Base-by-base conservation (phyloP, 2,888 invertebrate genomes). In the Glaucopsyche alexis region DNA sequence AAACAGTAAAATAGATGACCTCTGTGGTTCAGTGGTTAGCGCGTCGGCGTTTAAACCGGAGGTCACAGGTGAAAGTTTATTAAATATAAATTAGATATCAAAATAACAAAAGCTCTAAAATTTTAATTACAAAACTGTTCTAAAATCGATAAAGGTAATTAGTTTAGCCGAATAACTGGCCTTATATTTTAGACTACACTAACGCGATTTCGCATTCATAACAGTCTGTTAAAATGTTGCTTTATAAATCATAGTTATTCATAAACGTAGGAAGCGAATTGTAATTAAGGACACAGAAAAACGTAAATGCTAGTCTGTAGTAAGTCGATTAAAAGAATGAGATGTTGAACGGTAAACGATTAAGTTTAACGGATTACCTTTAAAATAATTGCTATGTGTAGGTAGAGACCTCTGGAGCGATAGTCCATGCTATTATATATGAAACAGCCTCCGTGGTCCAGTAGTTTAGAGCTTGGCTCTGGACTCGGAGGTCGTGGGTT, bases 231-330 rank as follows among this genome's bases (percentile, higher is more conserved):
- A 60, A 60, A 60, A 6, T 60, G 60, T 60, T 29, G 38, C 60
- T 60, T 3, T 29, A 60, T 38, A 60, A 60, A 60, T 60, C 60
- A 60, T 60, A 60, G 38, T 38, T 60, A 29, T 38, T 60, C 29
- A 60, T 60, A 29, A 60, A 60, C 29, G 60, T 60, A 60, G 60
- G 60, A 60, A 38, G 60, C 60, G 60, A 19, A 60, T 60, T 60
- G 60, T 60, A 60, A 60, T 60, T 29, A 60, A 60, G 60, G 60
- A 60, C 60, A 38, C 13, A 60, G 16, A 52, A 60, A 60, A 60
- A 60, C 11, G 29, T 60, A 60, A 60, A 60, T 13, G 38, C 29
- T 13, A 38, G 29, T 29, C 7, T 16, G 7, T 60, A 13, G 19
- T 29, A 29, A 29, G 29, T 60, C 60, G 11, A 60, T 60, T 29